phyloP scores from a whole-genome alignment of 1,140 invertebrate genomes.

The Oncopodura yosiiana region DNA sequence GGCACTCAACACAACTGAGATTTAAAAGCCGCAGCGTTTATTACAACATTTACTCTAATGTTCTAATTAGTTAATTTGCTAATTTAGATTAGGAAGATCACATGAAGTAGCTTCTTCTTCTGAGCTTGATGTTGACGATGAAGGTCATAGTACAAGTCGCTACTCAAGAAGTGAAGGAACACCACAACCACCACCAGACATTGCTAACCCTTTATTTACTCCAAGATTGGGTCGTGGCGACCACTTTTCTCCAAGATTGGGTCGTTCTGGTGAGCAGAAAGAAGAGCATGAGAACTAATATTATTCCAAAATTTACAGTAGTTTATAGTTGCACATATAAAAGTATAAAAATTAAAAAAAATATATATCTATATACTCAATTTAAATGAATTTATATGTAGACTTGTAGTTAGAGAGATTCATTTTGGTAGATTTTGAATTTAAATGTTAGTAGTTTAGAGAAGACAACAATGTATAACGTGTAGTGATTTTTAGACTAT shows the following conservation, averaged over 20 bases:
- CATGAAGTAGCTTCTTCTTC: conserved; percentile 19
- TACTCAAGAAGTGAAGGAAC: conserved; percentile 8
- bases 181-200: not conserved
- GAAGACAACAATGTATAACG: too few relatives aligned
- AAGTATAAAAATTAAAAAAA: too few relatives aligned
- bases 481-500: too few relatives aligned
- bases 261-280: conserved; percentile 18
- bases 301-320: too few relatives aligned
- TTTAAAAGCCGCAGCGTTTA: too few relatives aligned
- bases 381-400: too few relatives aligned
- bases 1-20: too few relatives aligned
- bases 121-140: conserved; percentile 18
- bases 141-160: not conserved
- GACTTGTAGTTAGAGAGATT: too few relatives aligned
- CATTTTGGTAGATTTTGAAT: too few relatives aligned
- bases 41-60: not conserved
- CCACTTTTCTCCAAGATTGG: conserved; percentile 22
- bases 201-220: not conserved
- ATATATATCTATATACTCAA: not conserved
- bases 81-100: conserved; percentile 24
- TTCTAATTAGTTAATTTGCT: not conserved
- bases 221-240: conserved; percentile 27
- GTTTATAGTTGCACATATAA: too few relatives aligned
- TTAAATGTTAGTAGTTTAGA: too few relatives aligned
- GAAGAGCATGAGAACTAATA: too few relatives aligned